Evolutionary conservation across 1,140 invertebrate species (phyloP), one percentile per base, ranked within the genome.

Genomic region (Papilio helenus): DNA sequence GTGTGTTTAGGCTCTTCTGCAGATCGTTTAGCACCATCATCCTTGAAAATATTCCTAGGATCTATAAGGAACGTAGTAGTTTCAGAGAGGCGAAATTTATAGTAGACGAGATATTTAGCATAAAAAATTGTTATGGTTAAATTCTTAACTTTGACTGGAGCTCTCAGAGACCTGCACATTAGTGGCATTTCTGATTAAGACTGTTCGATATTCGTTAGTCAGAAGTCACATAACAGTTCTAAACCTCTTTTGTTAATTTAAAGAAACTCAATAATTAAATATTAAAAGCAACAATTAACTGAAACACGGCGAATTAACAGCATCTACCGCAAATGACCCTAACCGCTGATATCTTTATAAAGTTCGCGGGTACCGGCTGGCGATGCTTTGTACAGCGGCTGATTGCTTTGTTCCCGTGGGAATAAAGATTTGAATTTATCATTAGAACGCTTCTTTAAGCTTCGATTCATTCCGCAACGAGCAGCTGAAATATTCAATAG

Each of bases 391-490:
- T 88, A 83, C 86, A 84, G 76, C 82, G 82, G 86, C 88, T 89
- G 91, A 92, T 92, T 93, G 89, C 90, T 87, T 85, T 86, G 87
- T 88, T 89, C 89, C 81, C 90, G 51, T 72, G 80, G 85, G 89
- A 83, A 77, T 85, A 79, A 80, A 83, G 88, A 90, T 93, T 89
- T 93, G 91, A 93, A 93, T 93, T 91, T 93, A 92, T 92, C 89
- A 93, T 93, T 89, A 91, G 85, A 89, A 82, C 80, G 82, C 84
- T 85, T 84, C 84, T 85, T 83, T 80, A 78, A 83, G 76, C 83
- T 10, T 82, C 80, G 82, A 84, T 86, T 65, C 55, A 14, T 61
- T 76, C 34, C 49, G 34, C 29, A 65, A 26, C 51, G 49, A 23
- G 23, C 5, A 44, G 3, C 51, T 77, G 34, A 77, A 65, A 61